Conservation (phyloP, 2,797 vertebrate species). For the Spinus olivaceus region DNA sequence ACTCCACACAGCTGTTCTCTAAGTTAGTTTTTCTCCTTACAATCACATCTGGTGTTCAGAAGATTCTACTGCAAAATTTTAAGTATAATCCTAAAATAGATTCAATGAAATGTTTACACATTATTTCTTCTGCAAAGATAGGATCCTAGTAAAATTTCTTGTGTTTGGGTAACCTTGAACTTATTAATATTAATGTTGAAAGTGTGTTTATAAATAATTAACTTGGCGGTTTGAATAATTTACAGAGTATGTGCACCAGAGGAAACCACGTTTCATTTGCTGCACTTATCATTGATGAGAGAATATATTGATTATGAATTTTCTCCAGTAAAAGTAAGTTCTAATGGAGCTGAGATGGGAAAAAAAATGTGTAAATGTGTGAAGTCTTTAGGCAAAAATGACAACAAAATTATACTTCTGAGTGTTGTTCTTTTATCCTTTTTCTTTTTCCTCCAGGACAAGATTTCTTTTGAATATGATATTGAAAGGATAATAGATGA, state of each 20-base stretch:
- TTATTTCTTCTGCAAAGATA: not conserved
- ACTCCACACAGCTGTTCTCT: not conserved
- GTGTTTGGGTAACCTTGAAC: not conserved
- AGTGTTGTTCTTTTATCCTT: not conserved
- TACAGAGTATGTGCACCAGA: slow-evolving; percentile 92
- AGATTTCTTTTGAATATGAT: slow-evolving; percentile 88
- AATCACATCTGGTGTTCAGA: not conserved
- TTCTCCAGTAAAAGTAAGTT: slow-evolving; percentile 88
- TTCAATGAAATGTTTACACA: not conserved
- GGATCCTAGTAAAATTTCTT: not conserved
- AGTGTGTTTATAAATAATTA: slow-evolving; percentile 34
- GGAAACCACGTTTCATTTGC: slow-evolving; percentile 96
- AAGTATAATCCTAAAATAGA: not conserved
- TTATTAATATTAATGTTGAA: slow-evolving; percentile 24
- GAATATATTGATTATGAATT: slow-evolving; percentile 99
- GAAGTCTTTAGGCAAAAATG: not conserved
- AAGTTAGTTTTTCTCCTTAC: not conserved
- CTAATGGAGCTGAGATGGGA: not conserved
- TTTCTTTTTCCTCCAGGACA: slow-evolving; percentile 70
- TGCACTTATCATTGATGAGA: slow-evolving; percentile 97
- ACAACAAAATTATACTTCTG: not conserved
- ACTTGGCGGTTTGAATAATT: slow-evolving; percentile 47
- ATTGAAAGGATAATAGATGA: slow-evolving; percentile 97
- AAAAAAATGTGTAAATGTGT: not conserved
- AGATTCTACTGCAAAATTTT: not conserved